Base-by-base conservation (phyloP, 2,888 invertebrate species). In the Hypena proboscidalis region DNA sequence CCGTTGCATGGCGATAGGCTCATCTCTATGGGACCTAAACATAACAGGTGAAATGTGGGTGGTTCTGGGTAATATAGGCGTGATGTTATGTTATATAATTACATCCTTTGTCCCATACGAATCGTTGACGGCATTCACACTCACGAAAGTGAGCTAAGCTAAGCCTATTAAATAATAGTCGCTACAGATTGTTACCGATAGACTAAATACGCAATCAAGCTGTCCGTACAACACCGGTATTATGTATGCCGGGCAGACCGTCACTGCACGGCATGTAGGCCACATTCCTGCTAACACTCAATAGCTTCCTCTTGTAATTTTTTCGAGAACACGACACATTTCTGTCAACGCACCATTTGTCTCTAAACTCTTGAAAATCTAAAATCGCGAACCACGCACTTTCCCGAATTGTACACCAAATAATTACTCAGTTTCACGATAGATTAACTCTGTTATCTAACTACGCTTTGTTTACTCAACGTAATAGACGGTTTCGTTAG, bases 341-440 rank as follows among this genome's bases (percentile, higher is more conserved):
- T 80, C 67, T 77, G 78, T 80, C 79, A 64, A 23, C 67, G 69
- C 60, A 67, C 74, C 67, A 80, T 74, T 77, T 74, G 65, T 70
- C 56, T 59, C 64, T 8, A 37, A 11, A 33, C 13, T 27, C 29
- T 23, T 10, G 9, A 37, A 36, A 36, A n/a, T 59, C 64, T 8
- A 37, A 11, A 33, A 13, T 27, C 29, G 19, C 14, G 9, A 37
- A 36, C 30, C 31, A 10, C 8, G 47, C 58, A 58, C 58, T 67
- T 74, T 75, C 70, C 63, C 66, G 57, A 70, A 74, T 72, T 11
- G 37, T 20, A 20, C 61, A 67, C 67, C 65, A 74, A 38, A 66
- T 55, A 71, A 78, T 85, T 82, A 84, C 77, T 80, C 74, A 83
- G 81, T 80, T 82, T 77, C 64, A 63, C 61, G 49, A 60, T 56